phyloP scores from a whole-genome alignment of 2,888 invertebrate genomes.

The Dicranocentrus wangi region DNA sequence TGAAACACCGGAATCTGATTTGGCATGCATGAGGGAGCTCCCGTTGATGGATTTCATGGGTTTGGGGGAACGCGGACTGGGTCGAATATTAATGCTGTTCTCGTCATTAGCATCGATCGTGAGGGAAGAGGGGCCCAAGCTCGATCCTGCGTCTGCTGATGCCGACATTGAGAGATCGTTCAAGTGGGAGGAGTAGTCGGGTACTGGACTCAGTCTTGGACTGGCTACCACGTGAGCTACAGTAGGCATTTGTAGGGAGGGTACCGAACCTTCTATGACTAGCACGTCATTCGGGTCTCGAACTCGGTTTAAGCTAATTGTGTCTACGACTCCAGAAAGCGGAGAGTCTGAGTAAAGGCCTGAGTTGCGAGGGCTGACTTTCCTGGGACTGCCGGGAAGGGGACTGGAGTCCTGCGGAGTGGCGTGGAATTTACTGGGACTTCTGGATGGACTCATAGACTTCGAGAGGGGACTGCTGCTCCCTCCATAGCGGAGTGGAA shows the following conservation, averaged over 20 bases:
- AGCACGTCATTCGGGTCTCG: conserved; percentile 55
- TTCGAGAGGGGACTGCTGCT: conserved; percentile 68
- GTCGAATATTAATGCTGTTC: conserved; percentile 73
- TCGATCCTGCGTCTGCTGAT: conserved; percentile 46
- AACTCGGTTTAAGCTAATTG: conserved; percentile 62
- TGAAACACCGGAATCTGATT: conserved; percentile 89
- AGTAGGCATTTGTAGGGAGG: conserved; percentile 62
- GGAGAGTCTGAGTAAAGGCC: conserved; percentile 66
- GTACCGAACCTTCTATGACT: conserved; percentile 44
- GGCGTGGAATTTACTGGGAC: conserved; percentile 76
- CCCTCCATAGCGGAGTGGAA: conserved; percentile 66
- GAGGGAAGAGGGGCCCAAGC: conserved; percentile 49
- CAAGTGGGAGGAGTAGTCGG: conserved; percentile 65
- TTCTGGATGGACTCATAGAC: conserved; percentile 70
- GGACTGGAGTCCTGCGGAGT: conserved; percentile 6
- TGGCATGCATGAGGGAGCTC: conserved; percentile 80
- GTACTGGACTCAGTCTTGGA: conserved; percentile 69
- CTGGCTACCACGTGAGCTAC: conserved; percentile 61
- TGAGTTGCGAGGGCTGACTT: conserved; percentile 65
- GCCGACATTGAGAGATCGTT: conserved; percentile 68
- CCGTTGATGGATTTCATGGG: conserved; percentile 78
- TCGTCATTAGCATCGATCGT: conserved; percentile 50
- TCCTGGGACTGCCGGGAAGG: conserved; percentile 52
- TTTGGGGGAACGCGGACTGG: conserved; percentile 81
- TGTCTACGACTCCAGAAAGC: conserved; percentile 53